Conservation (phyloP, 2,797 vertebrate species). For the Tragopan temminckii region DNA sequence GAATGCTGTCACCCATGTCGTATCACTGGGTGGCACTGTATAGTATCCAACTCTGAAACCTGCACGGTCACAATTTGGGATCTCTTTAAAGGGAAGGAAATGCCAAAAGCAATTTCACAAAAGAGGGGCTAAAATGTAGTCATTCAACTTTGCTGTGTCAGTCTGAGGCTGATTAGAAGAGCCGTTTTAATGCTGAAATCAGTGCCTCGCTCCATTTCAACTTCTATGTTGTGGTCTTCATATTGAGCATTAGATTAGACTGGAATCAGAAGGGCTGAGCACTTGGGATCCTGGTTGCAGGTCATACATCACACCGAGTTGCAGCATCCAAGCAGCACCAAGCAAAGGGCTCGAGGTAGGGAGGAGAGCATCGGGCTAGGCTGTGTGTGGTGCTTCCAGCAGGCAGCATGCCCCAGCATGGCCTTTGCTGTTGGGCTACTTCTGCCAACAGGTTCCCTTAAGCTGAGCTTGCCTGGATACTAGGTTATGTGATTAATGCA, state of each 20-base stretch:
- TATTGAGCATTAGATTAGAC: neutral
- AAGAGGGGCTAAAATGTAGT: neutral
- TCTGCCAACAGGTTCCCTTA: fast-evolving
- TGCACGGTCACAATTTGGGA: constrained; percentile 3
- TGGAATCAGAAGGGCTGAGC: neutral
- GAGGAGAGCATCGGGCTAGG: fast-evolving
- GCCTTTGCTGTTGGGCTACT: neutral
- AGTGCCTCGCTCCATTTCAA: neutral
- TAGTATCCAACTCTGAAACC: neutral
- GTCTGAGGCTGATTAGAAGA: neutral
- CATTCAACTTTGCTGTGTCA: neutral
- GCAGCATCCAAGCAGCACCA: fast-evolving
- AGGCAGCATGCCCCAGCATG: neutral
- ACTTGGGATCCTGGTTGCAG: fast-evolving
- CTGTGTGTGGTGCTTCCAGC: fast-evolving
- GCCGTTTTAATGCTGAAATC: neutral
- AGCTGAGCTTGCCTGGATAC: neutral
- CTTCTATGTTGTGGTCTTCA: neutral
- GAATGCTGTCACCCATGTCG: fast-evolving
- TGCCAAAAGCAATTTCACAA: neutral
- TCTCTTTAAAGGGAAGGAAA: neutral
- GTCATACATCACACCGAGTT: fast-evolving
- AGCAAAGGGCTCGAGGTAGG: fast-evolving
- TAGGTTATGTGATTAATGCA: fast-evolving
- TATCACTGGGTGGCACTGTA: neutral